Evolutionary conservation across 2,888 invertebrate genomes (phyloP).

Genomic region (Callosobruchus maculatus): DNA sequence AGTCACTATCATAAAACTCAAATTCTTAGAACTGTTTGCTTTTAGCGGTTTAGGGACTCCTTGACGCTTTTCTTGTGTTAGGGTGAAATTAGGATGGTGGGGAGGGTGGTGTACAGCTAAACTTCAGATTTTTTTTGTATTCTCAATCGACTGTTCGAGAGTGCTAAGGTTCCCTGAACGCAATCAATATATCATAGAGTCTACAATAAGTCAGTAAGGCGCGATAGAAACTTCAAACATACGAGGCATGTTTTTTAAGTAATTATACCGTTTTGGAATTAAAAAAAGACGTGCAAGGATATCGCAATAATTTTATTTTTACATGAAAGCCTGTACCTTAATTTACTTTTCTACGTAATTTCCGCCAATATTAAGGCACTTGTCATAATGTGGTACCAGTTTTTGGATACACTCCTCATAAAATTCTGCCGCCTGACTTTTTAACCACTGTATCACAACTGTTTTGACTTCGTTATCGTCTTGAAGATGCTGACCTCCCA

Average conservation of each 20-base stretch:
- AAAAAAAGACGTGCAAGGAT: not conserved
- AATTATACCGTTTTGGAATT: not conserved
- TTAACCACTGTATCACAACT: not conserved
- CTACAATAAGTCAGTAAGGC: too few species aligned
- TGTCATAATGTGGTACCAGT: constrained; percentile 1
- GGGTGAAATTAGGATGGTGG: too few species aligned
- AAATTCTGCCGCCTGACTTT: not conserved
- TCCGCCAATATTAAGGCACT: not conserved
- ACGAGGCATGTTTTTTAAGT: constrained; percentile 3
- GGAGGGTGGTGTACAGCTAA: too few species aligned
- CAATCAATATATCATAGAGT: too few species aligned
- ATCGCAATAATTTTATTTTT: not conserved
- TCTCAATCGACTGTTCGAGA: too few species aligned
- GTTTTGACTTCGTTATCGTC: constrained; percentile 6
- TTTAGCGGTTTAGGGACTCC: too few species aligned
- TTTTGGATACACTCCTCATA: constrained; percentile 7
- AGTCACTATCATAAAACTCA: too few species aligned
- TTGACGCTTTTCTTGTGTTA: too few species aligned
- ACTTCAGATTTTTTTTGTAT: too few species aligned
- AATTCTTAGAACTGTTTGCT: too few species aligned
- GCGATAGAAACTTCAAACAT: too few species aligned
- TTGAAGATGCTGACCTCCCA: not conserved
- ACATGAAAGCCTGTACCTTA: not conserved
- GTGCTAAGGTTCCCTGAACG: too few species aligned
- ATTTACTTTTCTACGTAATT: constrained; percentile 2